Evolutionary conservation across 2,888 invertebrate species (phyloP).

Genomic region (Idaea dimidiata): DNA sequence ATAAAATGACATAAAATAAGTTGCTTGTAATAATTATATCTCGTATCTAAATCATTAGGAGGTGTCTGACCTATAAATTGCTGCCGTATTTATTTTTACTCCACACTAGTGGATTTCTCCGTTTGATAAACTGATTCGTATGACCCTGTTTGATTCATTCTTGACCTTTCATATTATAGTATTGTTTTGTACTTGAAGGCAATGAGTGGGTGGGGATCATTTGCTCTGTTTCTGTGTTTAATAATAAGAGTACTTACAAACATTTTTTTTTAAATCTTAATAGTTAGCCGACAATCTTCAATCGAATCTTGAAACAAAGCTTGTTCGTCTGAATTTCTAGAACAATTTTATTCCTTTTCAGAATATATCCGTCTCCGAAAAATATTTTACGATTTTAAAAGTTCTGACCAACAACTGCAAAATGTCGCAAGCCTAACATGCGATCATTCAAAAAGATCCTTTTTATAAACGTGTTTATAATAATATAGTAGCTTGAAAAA

Average conservation of each 20-base stretch:
- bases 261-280: no score
- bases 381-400: no score
- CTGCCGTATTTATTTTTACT: constrained; percentile 27
- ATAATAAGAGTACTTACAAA: no score
- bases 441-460: background rate
- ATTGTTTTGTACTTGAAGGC: constrained; percentile 5
- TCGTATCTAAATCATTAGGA: constrained; percentile 25
- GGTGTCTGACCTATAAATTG: constrained; percentile 35
- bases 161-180: constrained; percentile 33
- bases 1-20: background rate
- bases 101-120: constrained; percentile 31
- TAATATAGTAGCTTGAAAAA: background rate
- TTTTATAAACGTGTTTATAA: background rate
- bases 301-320: no score
- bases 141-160: constrained; percentile 42
- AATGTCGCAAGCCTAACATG: background rate
- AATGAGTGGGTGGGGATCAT: background rate
- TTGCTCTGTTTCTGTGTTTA: background rate
- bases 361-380: no score
- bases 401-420: no score
- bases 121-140: constrained; percentile 35
- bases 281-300: no score
- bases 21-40: background rate
- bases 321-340: no score
- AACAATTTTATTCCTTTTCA: no score